Evolutionary conservation across 2,888 invertebrate species (phyloP).

Genomic region (Colletes collaris): DNA sequence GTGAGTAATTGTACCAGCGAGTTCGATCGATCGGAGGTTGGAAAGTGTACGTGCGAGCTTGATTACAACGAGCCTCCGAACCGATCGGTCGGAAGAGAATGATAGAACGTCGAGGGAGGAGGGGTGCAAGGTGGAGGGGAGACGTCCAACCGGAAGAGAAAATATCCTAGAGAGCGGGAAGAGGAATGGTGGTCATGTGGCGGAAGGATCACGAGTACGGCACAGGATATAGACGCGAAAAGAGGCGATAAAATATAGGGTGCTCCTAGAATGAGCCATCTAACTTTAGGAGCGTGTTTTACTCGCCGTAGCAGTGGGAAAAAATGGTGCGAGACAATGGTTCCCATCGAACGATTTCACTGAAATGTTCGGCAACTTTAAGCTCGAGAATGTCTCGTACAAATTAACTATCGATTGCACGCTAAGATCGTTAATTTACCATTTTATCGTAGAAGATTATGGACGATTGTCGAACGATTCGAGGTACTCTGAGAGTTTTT

Average conservation of each 20-base stretch:
- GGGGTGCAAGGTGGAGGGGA: slow-evolving; percentile 24
- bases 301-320: no score
- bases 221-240: background rate
- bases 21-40: slow-evolving; percentile 58
- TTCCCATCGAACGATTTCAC: background rate
- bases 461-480: no score
- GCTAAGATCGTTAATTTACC: no score
- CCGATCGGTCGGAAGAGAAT: slow-evolving; percentile 67
- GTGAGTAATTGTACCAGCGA: slow-evolving; percentile 53
- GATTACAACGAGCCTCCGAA: slow-evolving; percentile 64
- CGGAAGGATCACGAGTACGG: slow-evolving; percentile 18
- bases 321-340: background rate
- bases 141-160: slow-evolving; percentile 44
- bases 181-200: slow-evolving; percentile 30
- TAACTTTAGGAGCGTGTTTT: background rate
- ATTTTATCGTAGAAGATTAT: no score
- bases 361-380: no score
- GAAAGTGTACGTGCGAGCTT: slow-evolving; percentile 59
- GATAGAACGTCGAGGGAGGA: slow-evolving; percentile 43
- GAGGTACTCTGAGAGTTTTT: no score
- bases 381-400: no score
- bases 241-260: slow-evolving; percentile 1
- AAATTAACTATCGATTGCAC: no score
- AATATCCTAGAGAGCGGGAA: slow-evolving; percentile 23
- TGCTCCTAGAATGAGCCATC: background rate